Percentiles rank a stretch among this genome's conserved stretches.
These are phyloP conservation scores for Aphelenchoides besseyi DNA, from an alignment of 1,140 invertebrate species.

Conservation along the genomic window DNA sequence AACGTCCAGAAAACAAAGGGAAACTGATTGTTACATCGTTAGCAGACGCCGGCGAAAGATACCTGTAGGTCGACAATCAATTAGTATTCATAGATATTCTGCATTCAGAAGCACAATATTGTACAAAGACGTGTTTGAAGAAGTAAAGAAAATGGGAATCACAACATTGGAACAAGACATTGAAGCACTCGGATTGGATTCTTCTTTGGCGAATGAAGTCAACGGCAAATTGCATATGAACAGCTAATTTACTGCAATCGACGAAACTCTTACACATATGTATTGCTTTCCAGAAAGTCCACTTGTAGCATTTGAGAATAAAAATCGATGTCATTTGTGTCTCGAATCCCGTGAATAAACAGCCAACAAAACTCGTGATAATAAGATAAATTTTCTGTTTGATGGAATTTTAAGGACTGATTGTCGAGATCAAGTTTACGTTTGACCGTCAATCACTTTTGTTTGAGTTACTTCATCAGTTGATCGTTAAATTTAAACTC, in stretches of 20 bases:
- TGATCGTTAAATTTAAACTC: no score
- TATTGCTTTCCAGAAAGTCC: not conserved
- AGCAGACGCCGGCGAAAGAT: slow-evolving; percentile 40
- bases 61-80: no score
- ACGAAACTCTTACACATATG: not conserved
- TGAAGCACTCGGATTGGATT: not conserved
- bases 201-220: not conserved
- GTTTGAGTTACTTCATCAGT: no score
- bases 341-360: no score
- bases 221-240: not conserved
- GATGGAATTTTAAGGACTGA: no score
- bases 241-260: not conserved
- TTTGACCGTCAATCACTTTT: no score
- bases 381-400: no score
- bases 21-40: slow-evolving; percentile 41
- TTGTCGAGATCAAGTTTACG: no score
- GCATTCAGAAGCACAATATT: slow-evolving; percentile 32
- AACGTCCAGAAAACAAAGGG: slow-evolving; percentile 40
- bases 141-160: slow-evolving; percentile 28
- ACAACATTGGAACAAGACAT: slow-evolving; percentile 37
- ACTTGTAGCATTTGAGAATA: not conserved
- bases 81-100: slow-evolving; percentile 24
- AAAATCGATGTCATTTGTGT: no score
- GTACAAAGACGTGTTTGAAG: slow-evolving; percentile 35
- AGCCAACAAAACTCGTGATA: no score